Evolutionary conservation across 2,113 vertebrate species (phyloP), one percentile per base, ranked within the genome.

Genomic region (Apteryx owenii): DNA sequence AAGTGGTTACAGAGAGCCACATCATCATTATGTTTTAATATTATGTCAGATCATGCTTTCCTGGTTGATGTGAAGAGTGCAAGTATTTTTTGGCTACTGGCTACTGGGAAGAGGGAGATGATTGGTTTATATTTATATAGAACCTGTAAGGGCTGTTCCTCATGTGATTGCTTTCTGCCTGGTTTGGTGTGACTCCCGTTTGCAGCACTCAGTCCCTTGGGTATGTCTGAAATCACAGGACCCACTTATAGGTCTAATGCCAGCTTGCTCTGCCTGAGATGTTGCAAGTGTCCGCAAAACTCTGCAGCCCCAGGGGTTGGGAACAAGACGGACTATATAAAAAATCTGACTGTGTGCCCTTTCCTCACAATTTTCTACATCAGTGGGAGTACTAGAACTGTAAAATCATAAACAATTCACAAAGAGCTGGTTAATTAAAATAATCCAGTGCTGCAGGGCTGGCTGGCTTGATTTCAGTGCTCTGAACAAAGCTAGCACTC

Each of bases 341-440:
- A 48, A 13, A 69, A 12, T 21, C 42, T 3, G 31, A 60, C 56
- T 33, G 2, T 23, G 38, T 58, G 76, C 38, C 38, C 19, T 64
- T 81, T 88, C 51, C 51, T 85, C 64, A 29, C 64, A 61, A 82
- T 89, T 91, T 93, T 46, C 68, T 89, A 33, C 19, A 50, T 81
- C 54, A 60, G 16, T 81, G 50, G 25, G 81, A 85, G 31, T 42
- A 97, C 44, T 70, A 88, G 85, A 33, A 66, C 51, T 3, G 1
- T 85, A 77, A 91, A 80, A 94, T 60, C 33, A 40, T 64, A 85
- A 95, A 62, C 36, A 93, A 33, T 60, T 51, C 42, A 64, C 61
- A 61, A 85, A 89, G 68, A 95, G 14, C 20, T 58, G 54, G 60
- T 60, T 88, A 85, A 93, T 88, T 85, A 88, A 96, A 94, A 66